These are phyloP conservation scores for Echiichthys vipera DNA, from an alignment of 2,797 vertebrate genomes.

Conservation along the genomic window DNA sequence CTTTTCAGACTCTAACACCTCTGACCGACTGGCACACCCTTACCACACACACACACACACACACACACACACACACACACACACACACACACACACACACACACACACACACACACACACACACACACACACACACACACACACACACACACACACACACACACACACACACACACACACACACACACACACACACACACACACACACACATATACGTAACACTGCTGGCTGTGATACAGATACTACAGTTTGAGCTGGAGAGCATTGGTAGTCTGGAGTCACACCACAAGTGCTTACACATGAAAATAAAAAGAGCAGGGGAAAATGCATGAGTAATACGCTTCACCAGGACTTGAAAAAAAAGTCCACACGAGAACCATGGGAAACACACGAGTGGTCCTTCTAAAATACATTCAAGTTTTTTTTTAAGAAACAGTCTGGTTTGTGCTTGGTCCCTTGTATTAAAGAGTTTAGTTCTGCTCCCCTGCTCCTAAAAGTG, in stretches of 20 bases:
- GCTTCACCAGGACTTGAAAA: slow-evolving; percentile 28
- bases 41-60: slow-evolving; percentile 25
- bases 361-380: slow-evolving; percentile 51
- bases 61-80: slow-evolving; percentile 28
- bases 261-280: slow-evolving; percentile 43
- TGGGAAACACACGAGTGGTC: slow-evolving; percentile 3
- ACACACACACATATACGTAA: slow-evolving; percentile 31
- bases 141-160: slow-evolving; percentile 40
- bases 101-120: slow-evolving; percentile 36
- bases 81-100: slow-evolving; percentile 39
- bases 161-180: slow-evolving; percentile 36
- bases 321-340: slow-evolving; percentile 47
- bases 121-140: slow-evolving; percentile 34
- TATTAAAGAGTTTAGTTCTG: slow-evolving; percentile 39
- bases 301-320: slow-evolving; percentile 62
- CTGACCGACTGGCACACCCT: slow-evolving; percentile 54
- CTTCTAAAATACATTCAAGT: slow-evolving; percentile 56
- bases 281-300: slow-evolving; percentile 78
- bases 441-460: slow-evolving; percentile 43
- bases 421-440: slow-evolving; percentile 20
- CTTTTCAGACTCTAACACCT: slow-evolving; percentile 82
- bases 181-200: slow-evolving; percentile 34
- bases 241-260: slow-evolving; percentile 30
- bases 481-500: slow-evolving; percentile 22
- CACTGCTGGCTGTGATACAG: slow-evolving; percentile 46